Evolutionary conservation across 1,140 invertebrate species (phyloP).

Genomic region (Caenorhabditis inopinata): DNA sequence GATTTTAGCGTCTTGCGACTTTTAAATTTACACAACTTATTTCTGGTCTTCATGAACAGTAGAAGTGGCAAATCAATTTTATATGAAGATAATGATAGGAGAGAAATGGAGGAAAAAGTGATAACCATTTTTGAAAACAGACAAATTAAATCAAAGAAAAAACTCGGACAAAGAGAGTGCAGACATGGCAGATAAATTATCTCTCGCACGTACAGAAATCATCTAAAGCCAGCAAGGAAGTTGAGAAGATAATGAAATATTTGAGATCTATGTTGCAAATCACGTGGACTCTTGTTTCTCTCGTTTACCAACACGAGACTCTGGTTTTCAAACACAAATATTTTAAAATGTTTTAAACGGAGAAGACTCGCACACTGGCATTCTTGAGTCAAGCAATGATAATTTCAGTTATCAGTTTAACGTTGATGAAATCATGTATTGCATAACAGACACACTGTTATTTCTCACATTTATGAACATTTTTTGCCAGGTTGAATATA

Average conservation of each 20-base stretch:
- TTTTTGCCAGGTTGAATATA: too few species aligned
- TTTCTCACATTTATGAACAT: too few species aligned
- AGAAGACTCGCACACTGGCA: too few species aligned
- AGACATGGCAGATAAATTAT: not conserved
- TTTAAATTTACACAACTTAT: constrained; percentile 23
- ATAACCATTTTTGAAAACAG: constrained; percentile 11
- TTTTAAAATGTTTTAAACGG: too few species aligned
- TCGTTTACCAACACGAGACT: too few species aligned
- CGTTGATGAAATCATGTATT: too few species aligned
- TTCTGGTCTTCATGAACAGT: constrained; percentile 1
- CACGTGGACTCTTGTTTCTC: too few species aligned
- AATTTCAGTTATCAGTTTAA: too few species aligned
- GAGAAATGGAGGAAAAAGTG: constrained; percentile 1
- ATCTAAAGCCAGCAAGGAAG: not conserved
- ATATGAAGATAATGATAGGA: not conserved
- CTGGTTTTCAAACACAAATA: too few species aligned
- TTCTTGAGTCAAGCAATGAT: too few species aligned
- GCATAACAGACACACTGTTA: too few species aligned
- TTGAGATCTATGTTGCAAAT: not conserved
- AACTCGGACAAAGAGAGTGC: not conserved
- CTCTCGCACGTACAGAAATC: constrained; percentile 24
- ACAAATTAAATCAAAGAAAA: not conserved
- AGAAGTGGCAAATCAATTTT: not conserved
- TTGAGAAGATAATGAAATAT: not conserved
- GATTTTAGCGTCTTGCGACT: constrained; percentile 30